Percentiles rank a stretch among this genome's conserved stretches.
phyloP scores from a whole-genome alignment of 1,140 invertebrate species.

The Colletes gigas region DNA sequence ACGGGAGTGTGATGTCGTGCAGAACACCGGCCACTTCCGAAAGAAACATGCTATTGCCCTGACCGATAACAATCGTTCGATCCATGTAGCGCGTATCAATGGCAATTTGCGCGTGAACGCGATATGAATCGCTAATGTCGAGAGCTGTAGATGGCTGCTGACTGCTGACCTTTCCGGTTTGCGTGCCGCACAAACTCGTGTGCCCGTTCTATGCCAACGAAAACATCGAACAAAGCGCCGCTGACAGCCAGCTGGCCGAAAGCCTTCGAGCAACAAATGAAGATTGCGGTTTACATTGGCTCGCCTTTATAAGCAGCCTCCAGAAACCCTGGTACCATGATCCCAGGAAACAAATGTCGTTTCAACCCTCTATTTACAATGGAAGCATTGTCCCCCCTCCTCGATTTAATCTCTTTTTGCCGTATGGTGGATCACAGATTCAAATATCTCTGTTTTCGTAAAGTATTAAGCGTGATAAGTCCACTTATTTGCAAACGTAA shows the following conservation, averaged over 20 bases:
- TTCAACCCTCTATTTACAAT: neutral
- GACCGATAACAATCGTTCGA: conserved; percentile 1
- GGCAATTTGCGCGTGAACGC: conserved; percentile 30
- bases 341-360: neutral
- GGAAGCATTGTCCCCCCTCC: no score
- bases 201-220: conserved; percentile 41
- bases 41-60: neutral
- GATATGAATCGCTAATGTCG: conserved; percentile 10
- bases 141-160: conserved; percentile 20
- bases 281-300: conserved; percentile 58
- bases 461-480: no score
- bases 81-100: neutral
- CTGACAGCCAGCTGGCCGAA: conserved; percentile 12
- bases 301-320: conserved; percentile 52
- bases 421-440: no score
- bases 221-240: conserved; percentile 52
- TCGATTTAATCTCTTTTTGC: no score
- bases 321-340: neutral
- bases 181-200: conserved; percentile 19
- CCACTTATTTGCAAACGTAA: no score
- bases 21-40: neutral
- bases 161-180: conserved; percentile 55
- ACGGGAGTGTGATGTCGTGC: neutral
- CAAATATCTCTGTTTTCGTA: no score
- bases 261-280: conserved; percentile 62